A percentile compares a stretch with the other conserved stretches of the same genome.
Conservation (phyloP, 53 echinoderm and acorn worm species). For the Henricia sp. region DNA sequence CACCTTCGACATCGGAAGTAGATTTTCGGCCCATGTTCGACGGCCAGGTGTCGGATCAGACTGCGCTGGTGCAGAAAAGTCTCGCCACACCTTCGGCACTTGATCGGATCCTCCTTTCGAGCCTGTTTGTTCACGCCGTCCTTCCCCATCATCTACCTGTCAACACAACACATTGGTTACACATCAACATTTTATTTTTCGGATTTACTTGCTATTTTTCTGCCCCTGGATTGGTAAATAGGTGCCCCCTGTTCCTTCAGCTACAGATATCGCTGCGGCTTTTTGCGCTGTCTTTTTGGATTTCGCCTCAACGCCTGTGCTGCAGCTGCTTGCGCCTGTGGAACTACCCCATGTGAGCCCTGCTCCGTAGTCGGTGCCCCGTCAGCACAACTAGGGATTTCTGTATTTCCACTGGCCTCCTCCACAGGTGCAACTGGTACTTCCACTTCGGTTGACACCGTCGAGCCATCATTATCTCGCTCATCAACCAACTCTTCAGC, state of each 20-base stretch:
- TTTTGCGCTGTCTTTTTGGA: background rate
- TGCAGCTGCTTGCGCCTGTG: background rate
- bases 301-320: background rate
- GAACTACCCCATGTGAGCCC: background rate
- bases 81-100: too few species aligned
- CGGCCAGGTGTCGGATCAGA: too few species aligned
- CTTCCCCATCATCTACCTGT: background rate
- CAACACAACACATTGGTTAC: background rate
- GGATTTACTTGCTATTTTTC: too few species aligned
- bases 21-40: too few species aligned
- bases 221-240: background rate
- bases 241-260: background rate
- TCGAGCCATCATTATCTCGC: background rate
- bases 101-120: too few species aligned
- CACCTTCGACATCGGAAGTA: too few species aligned
- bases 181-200: too few species aligned
- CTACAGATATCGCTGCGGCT: background rate
- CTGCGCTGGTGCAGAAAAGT: too few species aligned
- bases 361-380: background rate
- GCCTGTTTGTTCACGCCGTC: too few species aligned
- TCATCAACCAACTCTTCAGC: background rate
- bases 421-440: background rate
- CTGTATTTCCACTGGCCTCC: background rate
- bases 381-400: background rate
- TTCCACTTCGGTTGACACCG: background rate